Evolutionary conservation across 2,113 vertebrate genomes (phyloP), one percentile per base, ranked within the genome.

Genomic region (Tyto alba): DNA sequence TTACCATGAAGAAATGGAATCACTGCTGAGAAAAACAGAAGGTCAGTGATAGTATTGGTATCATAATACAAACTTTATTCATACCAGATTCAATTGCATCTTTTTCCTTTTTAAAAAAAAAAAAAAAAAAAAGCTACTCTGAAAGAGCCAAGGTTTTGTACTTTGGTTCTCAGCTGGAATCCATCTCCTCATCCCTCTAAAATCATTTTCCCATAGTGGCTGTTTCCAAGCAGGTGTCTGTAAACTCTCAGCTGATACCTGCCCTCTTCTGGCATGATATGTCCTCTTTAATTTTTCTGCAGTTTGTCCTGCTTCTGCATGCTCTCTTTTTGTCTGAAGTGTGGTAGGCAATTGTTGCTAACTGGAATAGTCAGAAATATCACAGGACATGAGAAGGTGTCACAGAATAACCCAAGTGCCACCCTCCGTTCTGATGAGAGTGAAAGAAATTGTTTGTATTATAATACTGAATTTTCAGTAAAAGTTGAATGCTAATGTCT

Each of bases 31-130:
- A 85, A 96, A 90, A 94, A 78, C 80, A 95, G 82, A 52, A 45
- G 71, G 72, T 75, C 94, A 88, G 90, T 85, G 95, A 83, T 97
- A 95, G 89, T 95, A 89, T 96, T 89, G 48, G 92, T 96, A 95
- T 96, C 94, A 95, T 97, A 97, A 97, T 97, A 97, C 96, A 97
- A 97, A 96, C 92, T 77, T 93, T 16, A 66, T 89, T 75, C 45
- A 38, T 74, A 48, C 13, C 38, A 72, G 27, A 89, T 78, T 64
- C 34, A 75, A 36, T 36, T 84, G 21, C 55, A 30, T 47, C 80
- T 89, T 80, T 88, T 73, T 30, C 6, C 26, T n/a, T 47, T n/a
- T 13, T 7, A 18, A n/a, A 47, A 59, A 69, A 75, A 55, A 78
- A 62, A 40, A 7, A 30, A 25, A 22, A 40, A 26, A 67, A 27